These are phyloP conservation scores for Orchestes rusci DNA, from an alignment of 2,888 invertebrate genomes.

Conservation along the genomic window DNA sequence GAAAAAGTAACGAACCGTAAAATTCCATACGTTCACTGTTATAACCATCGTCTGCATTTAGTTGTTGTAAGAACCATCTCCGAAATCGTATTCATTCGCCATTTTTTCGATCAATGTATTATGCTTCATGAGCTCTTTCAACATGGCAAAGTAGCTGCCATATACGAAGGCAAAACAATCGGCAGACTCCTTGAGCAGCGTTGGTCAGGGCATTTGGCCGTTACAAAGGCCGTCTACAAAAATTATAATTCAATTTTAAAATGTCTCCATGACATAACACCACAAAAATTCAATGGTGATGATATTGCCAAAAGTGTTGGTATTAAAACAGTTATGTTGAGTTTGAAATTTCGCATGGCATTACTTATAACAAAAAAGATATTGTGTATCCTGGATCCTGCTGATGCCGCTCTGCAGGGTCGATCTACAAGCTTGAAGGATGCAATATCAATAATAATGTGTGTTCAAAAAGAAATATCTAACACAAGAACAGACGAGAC, in stretches of 20 bases:
- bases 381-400: slow-evolving; percentile 3
- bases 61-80: slow-evolving; percentile 4
- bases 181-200: background rate
- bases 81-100: slow-evolving; percentile 2
- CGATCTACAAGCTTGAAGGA: slow-evolving; percentile 1
- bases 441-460: slow-evolving; percentile 7
- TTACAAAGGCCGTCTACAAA: background rate
- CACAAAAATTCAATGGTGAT: background rate
- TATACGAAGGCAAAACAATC: background rate
- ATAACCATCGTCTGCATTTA: slow-evolving; percentile 7
- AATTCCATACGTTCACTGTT: slow-evolving; percentile 9
- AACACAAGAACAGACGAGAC: slow-evolving; percentile 5
- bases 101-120: slow-evolving; percentile 6
- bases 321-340: slow-evolving; percentile 6
- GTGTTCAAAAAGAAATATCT: slow-evolving; percentile 3
- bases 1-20: background rate
- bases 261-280: slow-evolving; percentile 1
- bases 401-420: slow-evolving; percentile 6
- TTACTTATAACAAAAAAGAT: slow-evolving; percentile 5
- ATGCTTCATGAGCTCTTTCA: slow-evolving; percentile 9
- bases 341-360: slow-evolving; percentile 5
- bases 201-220: too few species aligned
- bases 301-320: slow-evolving; percentile 6
- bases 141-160: slow-evolving; percentile 5
- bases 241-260: slow-evolving; percentile 6